Conservation (phyloP, 2,888 invertebrate genomes). For the Trachelus iudaicus region DNA sequence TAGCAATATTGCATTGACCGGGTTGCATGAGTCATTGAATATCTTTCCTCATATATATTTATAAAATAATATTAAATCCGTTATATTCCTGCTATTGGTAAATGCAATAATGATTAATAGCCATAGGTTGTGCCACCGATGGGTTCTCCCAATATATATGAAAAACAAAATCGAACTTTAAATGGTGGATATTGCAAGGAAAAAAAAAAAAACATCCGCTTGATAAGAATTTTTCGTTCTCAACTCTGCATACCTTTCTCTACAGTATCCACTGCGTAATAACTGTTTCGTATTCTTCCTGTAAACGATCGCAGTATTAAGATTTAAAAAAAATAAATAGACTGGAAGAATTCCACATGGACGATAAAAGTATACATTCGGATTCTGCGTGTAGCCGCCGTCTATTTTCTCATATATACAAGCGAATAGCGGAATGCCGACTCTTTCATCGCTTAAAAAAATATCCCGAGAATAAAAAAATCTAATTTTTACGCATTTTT, state of each 20-base stretch:
- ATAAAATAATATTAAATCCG: background rate
- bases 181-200: background rate
- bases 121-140: conserved; percentile 39
- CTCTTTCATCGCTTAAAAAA: background rate
- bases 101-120: conserved; percentile 34
- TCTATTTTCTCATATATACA: background rate
- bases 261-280: background rate
- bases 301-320: conserved; percentile 27
- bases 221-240: background rate
- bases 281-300: conserved; percentile 17
- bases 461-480: background rate
- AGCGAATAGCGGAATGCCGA: background rate
- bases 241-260: background rate
- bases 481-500: background rate
- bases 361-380: background rate
- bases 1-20: background rate
- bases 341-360: conserved; percentile 24
- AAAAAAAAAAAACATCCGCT: background rate
- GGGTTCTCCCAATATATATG: background rate
- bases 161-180: background rate
- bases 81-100: conserved; percentile 26
- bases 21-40: background rate
- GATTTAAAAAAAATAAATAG: conserved; percentile 8
- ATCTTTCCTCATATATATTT: background rate
- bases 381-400: background rate